These are phyloP conservation scores for pig (Sus scrofa) DNA, from an alignment of 2,113 vertebrate genomes.

Conservation along the genomic window DNA sequence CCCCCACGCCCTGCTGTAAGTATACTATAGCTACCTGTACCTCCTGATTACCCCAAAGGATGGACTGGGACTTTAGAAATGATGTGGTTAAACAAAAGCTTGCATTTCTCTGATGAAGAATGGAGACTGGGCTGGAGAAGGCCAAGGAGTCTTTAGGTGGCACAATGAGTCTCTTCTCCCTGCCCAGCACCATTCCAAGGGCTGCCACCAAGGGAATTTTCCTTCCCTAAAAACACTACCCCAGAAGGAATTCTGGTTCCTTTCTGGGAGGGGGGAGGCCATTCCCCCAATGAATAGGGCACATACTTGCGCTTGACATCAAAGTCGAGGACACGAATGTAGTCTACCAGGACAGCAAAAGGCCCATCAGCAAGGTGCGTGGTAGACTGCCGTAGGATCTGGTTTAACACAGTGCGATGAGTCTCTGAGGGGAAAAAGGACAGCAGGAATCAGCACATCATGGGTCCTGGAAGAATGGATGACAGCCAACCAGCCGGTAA, in stretches of 20 bases:
- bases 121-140: neutral
- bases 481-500: neutral
- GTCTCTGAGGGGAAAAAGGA: slow-evolving; percentile 89
- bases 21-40: neutral
- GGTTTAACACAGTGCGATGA: slow-evolving; percentile 97
- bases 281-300: neutral
- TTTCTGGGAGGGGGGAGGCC: neutral
- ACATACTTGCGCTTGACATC: slow-evolving; percentile 97
- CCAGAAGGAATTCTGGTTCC: neutral
- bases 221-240: neutral
- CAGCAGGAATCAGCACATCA: neutral
- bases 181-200: neutral
- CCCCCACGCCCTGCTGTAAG: neutral
- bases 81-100: slow-evolving; percentile 27
- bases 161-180: neutral
- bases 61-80: neutral
- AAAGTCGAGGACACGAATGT: slow-evolving; percentile 97
- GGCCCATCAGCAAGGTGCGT: slow-evolving; percentile 97
- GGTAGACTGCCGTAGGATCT: slow-evolving; percentile 97
- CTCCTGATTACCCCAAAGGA: neutral
- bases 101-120: slow-evolving; percentile 31
- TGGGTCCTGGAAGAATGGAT: neutral
- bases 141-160: neutral
- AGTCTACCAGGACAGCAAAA: slow-evolving; percentile 97
- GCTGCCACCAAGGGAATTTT: neutral